Base-by-base conservation (phyloP, 2,113 vertebrate genomes). In the Muntiacus muntjak region DNA sequence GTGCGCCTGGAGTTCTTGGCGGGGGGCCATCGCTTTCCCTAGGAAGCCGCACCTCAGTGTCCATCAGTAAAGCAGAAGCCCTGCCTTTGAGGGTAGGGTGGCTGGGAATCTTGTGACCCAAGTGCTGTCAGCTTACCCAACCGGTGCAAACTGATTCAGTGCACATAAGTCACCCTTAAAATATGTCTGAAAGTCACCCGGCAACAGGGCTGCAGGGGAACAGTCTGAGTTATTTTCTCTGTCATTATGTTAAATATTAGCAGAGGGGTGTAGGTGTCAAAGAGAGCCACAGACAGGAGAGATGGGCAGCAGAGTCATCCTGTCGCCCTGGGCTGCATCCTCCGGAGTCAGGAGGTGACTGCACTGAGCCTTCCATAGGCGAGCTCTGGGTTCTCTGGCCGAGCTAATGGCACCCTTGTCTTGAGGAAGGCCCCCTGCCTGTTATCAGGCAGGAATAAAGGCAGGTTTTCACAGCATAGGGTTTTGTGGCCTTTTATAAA, bases 401-500 rank as follows among this genome's bases (percentile, higher is more conserved):
- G 54, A 21, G 13, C 33, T 28, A 13, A 7, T 0, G 87, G 74
- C 28, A 62, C 30, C 15, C 13, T 60, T 52, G 21, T 64, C 50
- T 94, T 87, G 40, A 71, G 33, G 74, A 87, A 67, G 55, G 7
- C 21, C 60, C 21, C 5, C 23, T 36, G 30, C 52, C 55, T 78
- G 40, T n/a, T 28, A 58, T 79, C n/a, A 54, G 47, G 17, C 9
- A 87, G 50, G 82, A 82, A 82, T 74, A 45, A 83, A 78, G 40
- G 40, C 45, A n/a, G 21, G 50, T 88, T 95, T 79, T 47, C 12
- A 33, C 62, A 50, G 30, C 36, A 5, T 23, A 13, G 23, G 9
- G 23, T 47, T 60, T 47, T 40, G 26, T 25, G 54, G 62, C 40
- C 64, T 81, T 97, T 95, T 50, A 25, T 50, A 47, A 95, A 91